phyloP scores from a whole-genome alignment of 2,113 vertebrate genomes.

The Chaetodon auriga region DNA sequence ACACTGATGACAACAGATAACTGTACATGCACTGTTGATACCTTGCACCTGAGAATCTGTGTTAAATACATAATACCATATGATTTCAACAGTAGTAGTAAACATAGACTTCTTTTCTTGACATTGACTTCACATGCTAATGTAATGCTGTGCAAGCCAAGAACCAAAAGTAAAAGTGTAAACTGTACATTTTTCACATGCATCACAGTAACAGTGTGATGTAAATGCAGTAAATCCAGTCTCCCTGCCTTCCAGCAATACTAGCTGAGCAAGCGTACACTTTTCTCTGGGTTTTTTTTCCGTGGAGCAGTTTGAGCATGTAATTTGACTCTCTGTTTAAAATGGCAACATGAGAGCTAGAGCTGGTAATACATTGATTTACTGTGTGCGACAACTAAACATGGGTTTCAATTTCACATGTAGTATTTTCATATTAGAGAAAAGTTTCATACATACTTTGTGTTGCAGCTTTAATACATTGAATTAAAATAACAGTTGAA shows the following conservation, averaged over 20 bases:
- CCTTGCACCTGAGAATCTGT: not conserved
- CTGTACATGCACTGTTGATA: not conserved
- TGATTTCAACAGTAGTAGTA: not conserved
- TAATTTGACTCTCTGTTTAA: not conserved
- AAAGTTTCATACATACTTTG: not conserved
- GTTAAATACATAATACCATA: too few species aligned
- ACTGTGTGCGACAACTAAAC: not conserved
- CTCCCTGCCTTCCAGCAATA: not conserved
- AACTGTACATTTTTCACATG: not conserved
- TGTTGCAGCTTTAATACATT: too few species aligned
- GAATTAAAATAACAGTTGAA: not conserved
- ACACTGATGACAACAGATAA: not conserved
- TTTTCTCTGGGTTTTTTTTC: not conserved
- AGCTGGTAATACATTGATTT: not conserved
- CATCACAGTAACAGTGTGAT: not conserved
- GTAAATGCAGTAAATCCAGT: not conserved
- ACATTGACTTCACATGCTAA: too few species aligned
- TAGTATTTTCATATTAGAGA: not conserved
- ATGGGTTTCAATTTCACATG: not conserved
- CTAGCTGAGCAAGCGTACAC: not conserved
- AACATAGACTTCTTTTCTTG: not conserved
- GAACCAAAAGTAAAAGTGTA: not conserved
- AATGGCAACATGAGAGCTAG: not conserved
- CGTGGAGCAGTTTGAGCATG: not conserved
- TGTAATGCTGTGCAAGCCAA: not conserved